Evolutionary conservation across 2,888 invertebrate genomes (phyloP), one percentile per base, ranked within the genome.

Genomic region (Lamellibrachia columna): DNA sequence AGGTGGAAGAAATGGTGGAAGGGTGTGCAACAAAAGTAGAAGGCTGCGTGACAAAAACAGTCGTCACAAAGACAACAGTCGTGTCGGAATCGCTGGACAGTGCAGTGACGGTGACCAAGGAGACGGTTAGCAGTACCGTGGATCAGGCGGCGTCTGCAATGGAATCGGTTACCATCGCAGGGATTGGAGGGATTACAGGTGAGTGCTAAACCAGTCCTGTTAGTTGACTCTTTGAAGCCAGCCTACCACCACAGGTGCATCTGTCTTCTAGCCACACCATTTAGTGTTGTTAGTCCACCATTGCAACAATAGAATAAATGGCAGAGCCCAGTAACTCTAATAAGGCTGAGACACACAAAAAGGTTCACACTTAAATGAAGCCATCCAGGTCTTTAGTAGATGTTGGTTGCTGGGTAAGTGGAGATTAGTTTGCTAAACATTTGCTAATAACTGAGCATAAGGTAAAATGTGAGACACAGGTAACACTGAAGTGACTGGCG

Each of bases 31-130:
- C 52, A 92, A 75, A 60, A 28, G 92, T 60, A 3, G 55, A 58
- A 8, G 55, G 60, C 75, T 60, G 92, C 92, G 52, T 92, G 53
- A 55, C 92, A 1, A 53, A 58, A n/a, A 92, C 92, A 58, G 40
- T 60, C 15, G 92, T 92, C 28, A 92, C 92, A 8, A 55, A 60
- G 58, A 55, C 55, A 28, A 75, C 60, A 11, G 92, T 92, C 15
- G 75, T 75, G 75, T 75, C 75, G 75, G 75, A 75, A n/a, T 22
- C 75, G 6, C 75, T 75, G 75, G 75, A 75, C 75, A 75, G n/a
- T 6, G 75, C 75, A 22, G 75, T 75, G 75, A 75, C 75, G 3
- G 22, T 75, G 75, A 75, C 75, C 6, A 75, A 75, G 75, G 75
- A 75, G 75, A 75, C 22, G 15, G 75, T 75, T 15, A 75, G 15